Evolutionary conservation across 2,888 invertebrate species (phyloP).

Genomic region (Epistrophe grossulariae): DNA sequence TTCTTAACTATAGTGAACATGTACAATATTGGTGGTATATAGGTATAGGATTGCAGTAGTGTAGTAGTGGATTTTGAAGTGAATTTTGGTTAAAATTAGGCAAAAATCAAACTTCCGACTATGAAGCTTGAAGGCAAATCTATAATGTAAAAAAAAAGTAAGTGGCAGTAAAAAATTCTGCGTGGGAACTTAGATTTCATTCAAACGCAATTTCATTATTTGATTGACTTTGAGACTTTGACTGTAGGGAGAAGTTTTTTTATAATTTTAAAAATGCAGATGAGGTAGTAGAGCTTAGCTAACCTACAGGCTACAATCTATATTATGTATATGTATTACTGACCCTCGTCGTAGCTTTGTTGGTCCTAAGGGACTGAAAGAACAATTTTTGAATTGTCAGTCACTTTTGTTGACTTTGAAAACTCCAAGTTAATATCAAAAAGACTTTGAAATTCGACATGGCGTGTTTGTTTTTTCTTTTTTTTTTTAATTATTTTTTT

Average conservation of each 20-base stretch:
- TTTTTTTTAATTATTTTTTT: too few relatives aligned
- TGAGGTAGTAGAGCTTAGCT: too few relatives aligned
- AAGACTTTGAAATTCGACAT: too few relatives aligned
- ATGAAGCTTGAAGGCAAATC: constrained; percentile 6
- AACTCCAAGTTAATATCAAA: too few relatives aligned
- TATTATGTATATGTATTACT: too few relatives aligned
- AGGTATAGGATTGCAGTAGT: too few relatives aligned
- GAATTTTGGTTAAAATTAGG: constrained; percentile 44
- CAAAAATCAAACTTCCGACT: constrained; percentile 34
- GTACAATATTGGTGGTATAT: background rate
- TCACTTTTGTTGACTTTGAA: too few relatives aligned
- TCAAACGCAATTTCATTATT: background rate
- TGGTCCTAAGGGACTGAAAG: too few relatives aligned
- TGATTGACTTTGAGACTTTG: constrained; percentile 6
- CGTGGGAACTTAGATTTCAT: constrained; percentile 8
- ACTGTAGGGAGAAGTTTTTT: background rate
- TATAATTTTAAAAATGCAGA: constrained; percentile 3
- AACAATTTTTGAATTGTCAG: too few relatives aligned
- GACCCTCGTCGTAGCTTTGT: too few relatives aligned
- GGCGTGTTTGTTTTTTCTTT: too few relatives aligned
- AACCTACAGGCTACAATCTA: too few relatives aligned
- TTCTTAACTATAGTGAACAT: background rate
- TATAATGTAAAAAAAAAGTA: constrained; percentile 17
- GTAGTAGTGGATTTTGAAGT: background rate
- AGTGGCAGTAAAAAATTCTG: background rate